Base-by-base conservation (phyloP, 64 coral and sea anemone genomes). In the Stichodactyla mertensii region DNA sequence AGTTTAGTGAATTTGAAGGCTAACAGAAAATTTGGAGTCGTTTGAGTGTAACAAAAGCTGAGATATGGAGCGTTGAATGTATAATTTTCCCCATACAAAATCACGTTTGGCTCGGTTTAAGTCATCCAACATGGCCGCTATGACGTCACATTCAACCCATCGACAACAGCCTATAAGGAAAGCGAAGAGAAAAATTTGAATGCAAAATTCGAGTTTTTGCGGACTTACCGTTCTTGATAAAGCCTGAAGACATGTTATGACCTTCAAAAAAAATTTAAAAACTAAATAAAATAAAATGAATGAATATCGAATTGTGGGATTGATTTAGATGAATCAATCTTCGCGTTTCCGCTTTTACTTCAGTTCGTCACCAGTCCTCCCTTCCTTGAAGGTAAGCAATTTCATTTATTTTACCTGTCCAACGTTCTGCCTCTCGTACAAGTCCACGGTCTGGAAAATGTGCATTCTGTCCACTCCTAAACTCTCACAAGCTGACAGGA, bases 401-500 rank as follows among this genome's bases (percentile, higher is more conserved):
- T 61, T 12, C 3, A 7, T 64, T 85, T 7, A 45, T 59, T 18
- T 61, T 85, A 85, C 83, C 83, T 61, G 55, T 10, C 83, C 83
- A 64, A 85, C 83, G 8, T 85, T 85, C 56, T 85, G 83, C n/a
- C 27, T 85, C 27, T 85, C 83, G 24, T 61, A 85, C 60, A 85
- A 64, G 57, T 85, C 83, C 27, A 85, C 83, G 16, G 83, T 85
- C 55, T 85, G 83, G 83, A 85, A 85, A 10, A 85, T 58, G 57
- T 85, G 55, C 31, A 85, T 10, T 15, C 83, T 85, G 18, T 85
- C 83, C 60, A 85, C 55, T 20, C 83, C 83, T 16, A 58, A 58
- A 5, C 15, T 20, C 27, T 85, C 83, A 55, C 83, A 85, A 64
- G 60, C 55, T 24, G 7, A 7, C 83, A 85, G 55, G 83, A 85